Conservation (phyloP, 1,140 invertebrate genomes). For the Drusus annulatus region DNA sequence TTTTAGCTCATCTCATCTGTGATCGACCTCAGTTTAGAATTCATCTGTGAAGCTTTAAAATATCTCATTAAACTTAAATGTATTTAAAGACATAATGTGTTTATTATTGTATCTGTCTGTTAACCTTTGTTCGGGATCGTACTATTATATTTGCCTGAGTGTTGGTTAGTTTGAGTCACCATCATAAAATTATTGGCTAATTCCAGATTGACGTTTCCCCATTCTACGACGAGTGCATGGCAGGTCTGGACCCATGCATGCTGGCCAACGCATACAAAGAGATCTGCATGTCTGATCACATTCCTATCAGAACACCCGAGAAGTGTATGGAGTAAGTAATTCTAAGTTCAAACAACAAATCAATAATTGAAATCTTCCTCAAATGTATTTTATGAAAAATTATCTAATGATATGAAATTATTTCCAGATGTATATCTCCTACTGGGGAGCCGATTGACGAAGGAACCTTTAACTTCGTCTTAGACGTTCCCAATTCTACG, state of each 20-base stretch:
- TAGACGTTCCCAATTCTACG: constrained; percentile 75
- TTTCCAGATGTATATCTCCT: constrained; percentile 73
- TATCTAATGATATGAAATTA: background rate
- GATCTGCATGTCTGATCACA: constrained; percentile 80
- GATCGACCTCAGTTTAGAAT: too few relatives aligned
- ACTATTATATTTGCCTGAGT: too few relatives aligned
- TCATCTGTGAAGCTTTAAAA: too few relatives aligned
- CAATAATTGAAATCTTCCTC: background rate
- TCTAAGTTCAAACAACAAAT: background rate
- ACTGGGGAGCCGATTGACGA: constrained; percentile 80
- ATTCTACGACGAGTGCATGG: constrained; percentile 77
- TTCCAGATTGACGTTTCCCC: constrained; percentile 73
- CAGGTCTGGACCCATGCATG: constrained; percentile 78
- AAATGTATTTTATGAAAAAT: background rate
- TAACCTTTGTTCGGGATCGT: too few relatives aligned
- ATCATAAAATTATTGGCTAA: background rate
- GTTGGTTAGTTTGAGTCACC: too few relatives aligned
- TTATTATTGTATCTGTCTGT: too few relatives aligned
- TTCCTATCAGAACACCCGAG: constrained; percentile 84
- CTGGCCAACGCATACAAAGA: constrained; percentile 85
- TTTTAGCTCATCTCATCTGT: too few relatives aligned
- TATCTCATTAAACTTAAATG: too few relatives aligned
- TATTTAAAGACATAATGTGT: too few relatives aligned
- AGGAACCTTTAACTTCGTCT: constrained; percentile 77
- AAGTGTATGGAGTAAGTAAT: constrained; percentile 81